phyloP scores from a whole-genome alignment of 2,113 vertebrate genomes.

The Sarotherodon lohbergeri region DNA sequence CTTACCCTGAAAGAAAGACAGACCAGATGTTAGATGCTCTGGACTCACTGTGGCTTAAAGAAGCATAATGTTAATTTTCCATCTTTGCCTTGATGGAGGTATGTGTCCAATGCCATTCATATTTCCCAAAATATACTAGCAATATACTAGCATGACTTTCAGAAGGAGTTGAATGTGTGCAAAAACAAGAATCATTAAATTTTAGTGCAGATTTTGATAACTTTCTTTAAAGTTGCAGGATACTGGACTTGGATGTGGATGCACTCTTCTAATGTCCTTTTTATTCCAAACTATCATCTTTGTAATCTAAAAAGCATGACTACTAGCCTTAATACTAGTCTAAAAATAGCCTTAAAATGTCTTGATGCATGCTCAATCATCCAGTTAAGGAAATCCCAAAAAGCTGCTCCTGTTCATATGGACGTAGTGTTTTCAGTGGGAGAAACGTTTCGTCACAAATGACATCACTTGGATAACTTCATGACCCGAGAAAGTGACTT shows the following conservation, averaged over 20 bases:
- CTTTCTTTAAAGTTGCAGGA: not conserved
- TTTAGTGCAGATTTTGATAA: not conserved
- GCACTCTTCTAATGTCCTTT: not conserved
- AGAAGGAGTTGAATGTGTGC: not conserved
- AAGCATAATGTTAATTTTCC: not conserved
- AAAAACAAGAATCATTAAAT: not conserved
- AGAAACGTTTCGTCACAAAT: not conserved
- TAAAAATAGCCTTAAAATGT: not conserved
- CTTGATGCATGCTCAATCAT: not conserved
- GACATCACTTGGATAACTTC: not conserved
- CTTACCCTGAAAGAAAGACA: slow-evolving; percentile 77
- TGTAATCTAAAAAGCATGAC: not conserved
- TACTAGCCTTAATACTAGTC: not conserved
- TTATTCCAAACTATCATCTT: not conserved
- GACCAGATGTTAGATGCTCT: not conserved
- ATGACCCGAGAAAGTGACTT: not conserved
- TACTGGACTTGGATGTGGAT: not conserved
- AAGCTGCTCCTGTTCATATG: not conserved
- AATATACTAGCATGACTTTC: not conserved
- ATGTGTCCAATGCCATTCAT: not conserved
- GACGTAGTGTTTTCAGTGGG: not conserved
- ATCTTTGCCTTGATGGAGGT: not conserved
- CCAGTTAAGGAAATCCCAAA: not conserved
- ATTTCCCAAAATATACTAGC: not conserved
- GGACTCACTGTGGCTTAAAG: not conserved